Evolutionary conservation across 2,888 invertebrate species (phyloP), one percentile per base, ranked within the genome.

Genomic region (Drosophila vallismaia): DNA sequence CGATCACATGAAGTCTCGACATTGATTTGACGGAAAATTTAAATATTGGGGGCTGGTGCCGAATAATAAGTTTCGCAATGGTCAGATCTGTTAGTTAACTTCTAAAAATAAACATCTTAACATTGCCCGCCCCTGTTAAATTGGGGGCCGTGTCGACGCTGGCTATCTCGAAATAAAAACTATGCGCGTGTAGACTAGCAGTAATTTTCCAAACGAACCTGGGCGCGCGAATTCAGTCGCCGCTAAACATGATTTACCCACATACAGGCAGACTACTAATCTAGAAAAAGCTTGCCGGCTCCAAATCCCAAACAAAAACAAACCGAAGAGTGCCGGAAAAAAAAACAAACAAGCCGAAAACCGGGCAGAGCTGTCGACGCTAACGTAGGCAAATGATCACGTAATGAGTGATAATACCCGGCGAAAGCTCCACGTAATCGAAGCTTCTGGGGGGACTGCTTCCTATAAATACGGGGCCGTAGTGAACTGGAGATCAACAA

Each of bases 381-480:
- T 12, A 19, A 19, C 55, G 33, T 40, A 40, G 26, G 6, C 28
- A 36, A 12, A 12, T 12, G 10, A 31, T 40, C 45, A 46, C 69
- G 67, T 57, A 68, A 28, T 7, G 52, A 3, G 19, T 57, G 69
- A 69, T 69, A 69, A 45, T 26, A 36, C 10, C 14, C 36, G 44
- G 4, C 2, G 0, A 63, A 64, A 63, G 64, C 63, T 63, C n/a
- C 3, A 50, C 63, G 63, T 63, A 45, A 62, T 4, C 12, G 24
- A 12, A 62, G 63, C 63, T 63, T 48, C n/a, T n/a, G 8, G 44
- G 19, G 24, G 14, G 24, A 14, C 28, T 29, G 36, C 64, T 63
- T 51, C 55, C 68, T 86, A 86, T 86, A 86, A 83, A 77, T 77
- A 69, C 55, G 60, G 46, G 59, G 38, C 28, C 29, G 26, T 33